Base-by-base conservation (phyloP, 2,113 vertebrate genomes). In the Cranoglanis bouderius region DNA sequence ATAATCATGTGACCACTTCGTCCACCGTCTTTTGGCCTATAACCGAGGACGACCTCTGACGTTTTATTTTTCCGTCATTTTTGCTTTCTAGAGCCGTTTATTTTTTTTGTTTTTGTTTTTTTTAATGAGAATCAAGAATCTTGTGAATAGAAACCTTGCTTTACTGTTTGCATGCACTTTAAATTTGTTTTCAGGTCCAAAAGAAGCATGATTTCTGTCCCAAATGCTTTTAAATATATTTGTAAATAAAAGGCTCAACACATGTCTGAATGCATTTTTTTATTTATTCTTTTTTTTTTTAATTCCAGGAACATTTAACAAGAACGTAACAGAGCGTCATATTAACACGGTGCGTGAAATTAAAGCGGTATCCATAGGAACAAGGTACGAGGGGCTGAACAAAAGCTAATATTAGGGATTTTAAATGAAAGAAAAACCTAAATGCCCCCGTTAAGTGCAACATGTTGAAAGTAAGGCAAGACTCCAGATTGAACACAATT, bases 141-240 rank as follows among this genome's bases (percentile, higher is more conserved):
- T 93, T 94, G 94, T 95, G 75, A 86, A 86, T 84, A 84, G 78
- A 95, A 93, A 96, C 97, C 55, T 83, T 96, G 97, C 97, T 98
- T 98, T 97, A 97, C 97, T 97, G 97, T 97, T 55, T 98, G 98
- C 98, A 99, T 99, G 98, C 98, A 98, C 98, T 98, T 99, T 98
- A 97, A 96, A 96, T 96, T 95, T 95, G 88, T 97, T 97, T 95
- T 92, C 93, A 94, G 93, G 92, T 96, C 94, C 94, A 95, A 96
- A 95, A 95, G 96, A 96, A 97, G 97, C 97, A 97, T 97, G 97
- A 96, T 94, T 91, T 96, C 96, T 97, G 97, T 99, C 97, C 97
- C 97, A 98, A 67, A 89, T 70, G 97, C 97, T 98, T 98, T 98
- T 97, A 98, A 97, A 97, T 98, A 98, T 98, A 98, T 99, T 99